Conservation (phyloP, 2,797 vertebrate genomes). For the Chromobotia macracanthus region DNA sequence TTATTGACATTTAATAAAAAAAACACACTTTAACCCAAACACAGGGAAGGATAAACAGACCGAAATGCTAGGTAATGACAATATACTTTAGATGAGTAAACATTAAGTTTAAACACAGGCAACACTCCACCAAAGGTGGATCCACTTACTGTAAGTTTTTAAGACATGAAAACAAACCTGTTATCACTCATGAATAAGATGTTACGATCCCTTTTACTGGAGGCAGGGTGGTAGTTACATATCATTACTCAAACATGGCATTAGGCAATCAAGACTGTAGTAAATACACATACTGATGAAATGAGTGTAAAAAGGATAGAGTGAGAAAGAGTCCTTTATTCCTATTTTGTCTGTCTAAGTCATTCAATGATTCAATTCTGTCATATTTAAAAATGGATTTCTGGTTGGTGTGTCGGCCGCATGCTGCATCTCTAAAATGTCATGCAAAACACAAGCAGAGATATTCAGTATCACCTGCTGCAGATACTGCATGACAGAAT, state of each 20-base stretch:
- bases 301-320: too few species aligned
- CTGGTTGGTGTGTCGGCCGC: neutral
- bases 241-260: neutral
- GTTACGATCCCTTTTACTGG: constrained; percentile 4
- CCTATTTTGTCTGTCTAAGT: neutral
- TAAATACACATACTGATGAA: neutral
- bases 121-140: too few species aligned
- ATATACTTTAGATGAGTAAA: neutral
- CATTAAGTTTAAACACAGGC: neutral
- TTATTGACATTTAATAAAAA: too few species aligned
- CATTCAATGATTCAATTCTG: neutral
- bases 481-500: constrained; percentile 64
- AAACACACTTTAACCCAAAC: too few species aligned
- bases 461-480: constrained; percentile 63
- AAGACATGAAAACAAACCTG: neutral
- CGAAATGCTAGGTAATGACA: too few species aligned
- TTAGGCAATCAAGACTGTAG: neutral
- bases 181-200: neutral
- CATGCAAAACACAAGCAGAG: constrained; percentile 19
- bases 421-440: constrained; percentile 17
- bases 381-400: neutral
- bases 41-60: too few species aligned
- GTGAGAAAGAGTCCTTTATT: too few species aligned
- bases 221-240: neutral
- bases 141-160: neutral